Percentiles rank a stretch among this genome's conserved stretches.
Conservation (phyloP, 2,888 invertebrate genomes). For the Drosophila seclusa region DNA sequence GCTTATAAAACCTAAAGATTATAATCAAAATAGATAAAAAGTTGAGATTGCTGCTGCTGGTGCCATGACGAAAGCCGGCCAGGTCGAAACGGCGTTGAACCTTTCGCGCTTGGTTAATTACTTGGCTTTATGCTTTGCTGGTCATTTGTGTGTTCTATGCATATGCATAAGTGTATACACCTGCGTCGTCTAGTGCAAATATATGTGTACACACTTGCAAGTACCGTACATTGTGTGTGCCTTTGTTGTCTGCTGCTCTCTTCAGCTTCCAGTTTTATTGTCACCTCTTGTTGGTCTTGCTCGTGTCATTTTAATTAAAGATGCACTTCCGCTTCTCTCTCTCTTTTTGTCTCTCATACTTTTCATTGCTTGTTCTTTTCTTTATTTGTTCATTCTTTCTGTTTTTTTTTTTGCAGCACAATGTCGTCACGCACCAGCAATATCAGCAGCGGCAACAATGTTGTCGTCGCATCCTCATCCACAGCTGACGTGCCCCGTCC, state of each 20-base stretch:
- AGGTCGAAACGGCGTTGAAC: slow-evolving; percentile 66
- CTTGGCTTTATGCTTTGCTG: slow-evolving; percentile 49
- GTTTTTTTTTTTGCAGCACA: slow-evolving; percentile 25
- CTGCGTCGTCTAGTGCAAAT: slow-evolving; percentile 9
- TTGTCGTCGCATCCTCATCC: slow-evolving; percentile 47
- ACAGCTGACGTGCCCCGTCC: slow-evolving; percentile 80
- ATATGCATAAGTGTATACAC: slow-evolving; percentile 4
- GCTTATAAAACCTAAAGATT: slow-evolving; percentile 23
- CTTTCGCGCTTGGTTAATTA: slow-evolving; percentile 76
- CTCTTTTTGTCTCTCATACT: slow-evolving; percentile 28
- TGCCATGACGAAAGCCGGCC: slow-evolving; percentile 47
- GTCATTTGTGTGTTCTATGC: slow-evolving; percentile 27
- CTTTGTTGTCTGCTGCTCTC: slow-evolving; percentile 70
- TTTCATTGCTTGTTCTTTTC: slow-evolving; percentile 42
- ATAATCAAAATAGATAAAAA: slow-evolving; percentile 17
- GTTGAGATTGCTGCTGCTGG: slow-evolving; percentile 7
- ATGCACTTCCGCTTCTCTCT: slow-evolving; percentile 64
- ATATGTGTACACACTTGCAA: slow-evolving; percentile 37
- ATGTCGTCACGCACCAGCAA: slow-evolving; percentile 71
- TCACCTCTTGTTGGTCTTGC: slow-evolving; percentile 45
- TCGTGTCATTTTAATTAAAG: slow-evolving; percentile 57
- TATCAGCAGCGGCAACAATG: slow-evolving; percentile 34
- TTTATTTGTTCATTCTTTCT: slow-evolving; percentile 16
- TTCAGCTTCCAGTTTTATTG: slow-evolving; percentile 52
- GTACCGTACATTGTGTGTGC: slow-evolving; percentile 61